Conservation (phyloP, 2,797 vertebrate genomes). For the Australoheros facetus region DNA sequence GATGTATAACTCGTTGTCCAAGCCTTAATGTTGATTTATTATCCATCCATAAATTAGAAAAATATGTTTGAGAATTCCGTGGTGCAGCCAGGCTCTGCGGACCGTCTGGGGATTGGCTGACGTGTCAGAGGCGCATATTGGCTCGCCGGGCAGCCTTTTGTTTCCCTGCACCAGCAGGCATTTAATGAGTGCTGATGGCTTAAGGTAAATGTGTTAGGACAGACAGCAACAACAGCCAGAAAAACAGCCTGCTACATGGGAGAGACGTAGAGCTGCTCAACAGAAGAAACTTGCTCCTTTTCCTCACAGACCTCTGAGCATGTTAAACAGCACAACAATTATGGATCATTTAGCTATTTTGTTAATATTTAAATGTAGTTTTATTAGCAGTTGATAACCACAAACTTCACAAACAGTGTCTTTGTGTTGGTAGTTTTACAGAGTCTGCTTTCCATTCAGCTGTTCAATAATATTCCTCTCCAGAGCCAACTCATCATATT, state of each 20-base stretch:
- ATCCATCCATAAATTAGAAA: constrained; percentile 99
- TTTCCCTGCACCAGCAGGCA: constrained; percentile 99
- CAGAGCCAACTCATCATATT: constrained; percentile 68
- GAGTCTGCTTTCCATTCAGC: constrained; percentile 45
- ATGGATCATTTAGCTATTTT: constrained; percentile 26
- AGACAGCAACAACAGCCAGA: constrained; percentile 89
- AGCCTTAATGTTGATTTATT: constrained; percentile 99
- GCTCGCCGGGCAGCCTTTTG: constrained; percentile 95
- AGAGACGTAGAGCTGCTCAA: constrained; percentile 54
- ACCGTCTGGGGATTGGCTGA: constrained; percentile 98
- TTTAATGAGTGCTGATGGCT: constrained; percentile 99
- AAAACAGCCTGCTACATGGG: constrained; percentile 76
- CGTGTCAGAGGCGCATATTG: constrained; percentile 99
- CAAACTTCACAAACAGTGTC: constrained; percentile 39
- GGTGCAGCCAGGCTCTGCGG: constrained; percentile 93
- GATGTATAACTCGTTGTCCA: constrained; percentile 99
- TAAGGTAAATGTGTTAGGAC: constrained; percentile 99
- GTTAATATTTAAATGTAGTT: constrained; percentile 35
- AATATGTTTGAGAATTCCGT: constrained; percentile 99
- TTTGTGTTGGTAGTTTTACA: constrained; percentile 38
- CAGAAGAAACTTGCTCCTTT: constrained; percentile 48
- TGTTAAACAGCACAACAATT: constrained; percentile 35
- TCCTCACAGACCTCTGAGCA: constrained; percentile 21
- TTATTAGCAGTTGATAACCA: constrained; percentile 22
- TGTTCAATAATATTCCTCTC: constrained; percentile 62